phyloP scores from a whole-genome alignment of 2,797 vertebrate genomes.

The Cephalopachus bancanus region DNA sequence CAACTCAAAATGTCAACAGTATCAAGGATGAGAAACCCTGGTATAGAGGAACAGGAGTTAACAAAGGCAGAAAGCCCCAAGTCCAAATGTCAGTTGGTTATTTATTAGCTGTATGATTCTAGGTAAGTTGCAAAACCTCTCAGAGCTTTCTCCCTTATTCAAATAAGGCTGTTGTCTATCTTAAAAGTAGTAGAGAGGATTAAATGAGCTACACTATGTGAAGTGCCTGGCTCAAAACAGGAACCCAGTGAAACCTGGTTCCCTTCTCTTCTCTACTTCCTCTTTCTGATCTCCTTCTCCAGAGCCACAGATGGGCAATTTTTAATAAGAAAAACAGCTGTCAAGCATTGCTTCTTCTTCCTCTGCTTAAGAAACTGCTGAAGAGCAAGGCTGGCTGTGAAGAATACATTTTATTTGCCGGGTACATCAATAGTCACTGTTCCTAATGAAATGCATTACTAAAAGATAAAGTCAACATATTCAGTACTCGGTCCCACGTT shows the following conservation, averaged over 20 bases:
- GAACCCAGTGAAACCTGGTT: background rate
- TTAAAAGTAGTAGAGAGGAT: background rate
- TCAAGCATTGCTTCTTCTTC: background rate
- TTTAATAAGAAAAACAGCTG: constrained; percentile 47
- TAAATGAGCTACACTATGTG: background rate
- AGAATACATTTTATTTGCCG: constrained; percentile 2
- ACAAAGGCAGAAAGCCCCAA: background rate
- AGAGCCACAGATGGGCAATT: background rate
- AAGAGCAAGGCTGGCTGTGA: constrained; percentile 58
- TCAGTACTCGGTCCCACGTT: constrained; percentile 51
- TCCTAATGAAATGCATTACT: constrained; percentile 69
- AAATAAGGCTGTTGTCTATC: background rate
- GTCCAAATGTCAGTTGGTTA: background rate
- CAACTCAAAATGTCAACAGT: background rate
- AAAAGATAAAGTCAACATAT: constrained; percentile 73
- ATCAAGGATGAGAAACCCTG: background rate
- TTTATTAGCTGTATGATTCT: background rate
- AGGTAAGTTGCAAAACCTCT: background rate
- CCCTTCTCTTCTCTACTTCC: background rate
- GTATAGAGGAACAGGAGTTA: background rate
- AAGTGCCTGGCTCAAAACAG: background rate
- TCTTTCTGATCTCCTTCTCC: background rate
- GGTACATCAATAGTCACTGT: background rate
- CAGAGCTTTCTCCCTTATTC: background rate
- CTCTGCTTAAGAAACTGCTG: constrained; percentile 51